These are phyloP conservation scores for Labeo rohita DNA, from an alignment of 2,113 vertebrate species.

Conservation along the genomic window DNA sequence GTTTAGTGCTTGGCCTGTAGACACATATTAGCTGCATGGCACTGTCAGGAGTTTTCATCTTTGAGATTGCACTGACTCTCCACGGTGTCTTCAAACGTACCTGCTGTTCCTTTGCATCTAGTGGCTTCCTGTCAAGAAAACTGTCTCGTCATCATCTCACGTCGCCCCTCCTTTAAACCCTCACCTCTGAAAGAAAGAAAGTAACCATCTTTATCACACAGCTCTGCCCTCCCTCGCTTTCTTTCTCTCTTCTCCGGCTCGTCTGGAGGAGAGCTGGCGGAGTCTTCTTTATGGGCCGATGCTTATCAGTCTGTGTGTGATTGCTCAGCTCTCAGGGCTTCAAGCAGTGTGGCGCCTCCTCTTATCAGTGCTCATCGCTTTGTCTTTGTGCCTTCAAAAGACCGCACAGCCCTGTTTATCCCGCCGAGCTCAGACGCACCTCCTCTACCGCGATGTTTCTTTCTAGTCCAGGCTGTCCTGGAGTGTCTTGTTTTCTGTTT, in stretches of 20 bases:
- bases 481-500: neutral
- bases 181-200: conserved; percentile 67
- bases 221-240: conserved; percentile 30
- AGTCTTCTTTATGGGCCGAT: conserved; percentile 76
- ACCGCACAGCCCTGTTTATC: conserved; percentile 64
- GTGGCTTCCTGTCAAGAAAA: conserved; percentile 44
- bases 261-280: conserved; percentile 62
- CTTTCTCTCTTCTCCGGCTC: conserved; percentile 44
- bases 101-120: conserved; percentile 17
- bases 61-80: conserved; percentile 53
- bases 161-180: conserved; percentile 14
- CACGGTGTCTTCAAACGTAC: conserved; percentile 13
- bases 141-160: conserved; percentile 40
- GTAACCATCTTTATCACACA: conserved; percentile 72
- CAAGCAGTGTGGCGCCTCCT: conserved; percentile 76
- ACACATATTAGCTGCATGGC: conserved; percentile 30
- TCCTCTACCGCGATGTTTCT: conserved; percentile 23
- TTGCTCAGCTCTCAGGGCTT: conserved; percentile 80
- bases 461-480: conserved; percentile 10
- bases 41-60: conserved; percentile 42
- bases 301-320: conserved; percentile 79
- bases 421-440: conserved; percentile 54
- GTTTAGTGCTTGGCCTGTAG: conserved; percentile 12
- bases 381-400: conserved; percentile 78
- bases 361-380: conserved; percentile 82